Percentiles rank a stretch among this genome's conserved stretches.
Evolutionary conservation across 1,140 invertebrate species (phyloP).

Genomic region (Copidosoma floridanum): DNA sequence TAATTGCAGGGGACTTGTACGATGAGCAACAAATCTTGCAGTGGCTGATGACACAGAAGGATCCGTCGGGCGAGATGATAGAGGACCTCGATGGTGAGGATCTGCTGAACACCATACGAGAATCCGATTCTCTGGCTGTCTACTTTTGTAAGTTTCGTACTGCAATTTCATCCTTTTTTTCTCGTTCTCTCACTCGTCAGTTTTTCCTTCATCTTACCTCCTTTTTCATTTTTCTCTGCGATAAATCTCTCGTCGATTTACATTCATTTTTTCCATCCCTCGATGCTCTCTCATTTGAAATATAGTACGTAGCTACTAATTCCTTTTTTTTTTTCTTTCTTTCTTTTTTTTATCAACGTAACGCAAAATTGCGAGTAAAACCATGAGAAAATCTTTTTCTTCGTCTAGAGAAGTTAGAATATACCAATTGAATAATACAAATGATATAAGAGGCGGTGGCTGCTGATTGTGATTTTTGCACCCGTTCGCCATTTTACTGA

Average conservation of each 20-base stretch:
- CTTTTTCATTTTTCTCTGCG: conserved; percentile 7
- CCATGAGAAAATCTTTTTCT: too few relatives aligned
- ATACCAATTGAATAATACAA: too few relatives aligned
- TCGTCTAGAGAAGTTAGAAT: too few relatives aligned
- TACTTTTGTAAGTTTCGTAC: conserved; percentile 87
- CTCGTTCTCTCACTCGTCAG: background rate
- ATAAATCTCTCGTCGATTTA: too few relatives aligned
- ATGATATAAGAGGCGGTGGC: too few relatives aligned
- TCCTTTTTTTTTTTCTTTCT: background rate
- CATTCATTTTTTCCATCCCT: too few relatives aligned
- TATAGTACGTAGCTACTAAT: too few relatives aligned
- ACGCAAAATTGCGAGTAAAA: too few relatives aligned
- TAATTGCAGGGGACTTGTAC: conserved; percentile 73
- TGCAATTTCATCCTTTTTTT: conserved; percentile 2
- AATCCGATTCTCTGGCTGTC: conserved; percentile 80
- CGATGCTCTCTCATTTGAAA: too few relatives aligned
- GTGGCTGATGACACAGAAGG: conserved; percentile 88
- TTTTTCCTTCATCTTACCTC: background rate
- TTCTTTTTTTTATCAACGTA: background rate
- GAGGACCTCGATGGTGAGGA: conserved; percentile 84
- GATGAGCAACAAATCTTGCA: conserved; percentile 85
- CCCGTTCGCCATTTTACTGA: too few relatives aligned
- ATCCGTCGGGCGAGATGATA: conserved; percentile 85
- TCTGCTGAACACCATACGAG: conserved; percentile 75
- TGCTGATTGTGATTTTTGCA: too few relatives aligned